phyloP scores from a whole-genome alignment of 2,113 vertebrate species.

The Nesoenas mayeri region DNA sequence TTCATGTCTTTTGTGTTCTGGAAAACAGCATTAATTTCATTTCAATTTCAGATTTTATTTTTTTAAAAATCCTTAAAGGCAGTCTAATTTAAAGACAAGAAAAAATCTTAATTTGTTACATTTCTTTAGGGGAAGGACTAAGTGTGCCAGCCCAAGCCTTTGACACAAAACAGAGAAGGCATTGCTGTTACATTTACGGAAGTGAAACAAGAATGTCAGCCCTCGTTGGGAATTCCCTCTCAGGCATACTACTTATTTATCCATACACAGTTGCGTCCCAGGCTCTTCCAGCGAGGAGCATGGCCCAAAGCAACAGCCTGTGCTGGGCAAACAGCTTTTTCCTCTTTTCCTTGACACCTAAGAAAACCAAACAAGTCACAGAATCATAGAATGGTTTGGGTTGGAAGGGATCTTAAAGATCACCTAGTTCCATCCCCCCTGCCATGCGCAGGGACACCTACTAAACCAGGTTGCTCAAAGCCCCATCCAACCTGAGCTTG shows the following conservation, averaged over 20 bases:
- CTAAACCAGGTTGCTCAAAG: no score
- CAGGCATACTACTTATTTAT: not conserved
- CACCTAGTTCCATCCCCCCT: no score
- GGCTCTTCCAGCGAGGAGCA: not conserved
- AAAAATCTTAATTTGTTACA: not conserved
- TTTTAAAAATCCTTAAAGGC: not conserved
- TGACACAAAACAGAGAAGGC: not conserved
- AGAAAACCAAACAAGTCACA: not conserved
- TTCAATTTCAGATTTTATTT: not conserved
- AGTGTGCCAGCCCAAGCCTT: not conserved
- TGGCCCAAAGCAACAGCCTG: not conserved
- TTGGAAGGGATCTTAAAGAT: no score
- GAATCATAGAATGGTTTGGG: not conserved
- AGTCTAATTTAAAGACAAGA: not conserved
- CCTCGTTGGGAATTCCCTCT: not conserved
- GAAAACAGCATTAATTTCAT: not conserved
- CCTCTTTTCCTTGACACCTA: not conserved
- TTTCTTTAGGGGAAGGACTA: not conserved
- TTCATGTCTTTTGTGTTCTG: not conserved
- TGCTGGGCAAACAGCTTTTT: not conserved
- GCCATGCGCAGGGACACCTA: no score
- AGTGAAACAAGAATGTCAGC: not conserved
- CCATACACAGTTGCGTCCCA: not conserved
- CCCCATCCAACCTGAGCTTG: no score
- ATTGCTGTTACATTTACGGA: not conserved